Conservation (phyloP, 2,888 invertebrate genomes). For the Catocala fraxini region DNA sequence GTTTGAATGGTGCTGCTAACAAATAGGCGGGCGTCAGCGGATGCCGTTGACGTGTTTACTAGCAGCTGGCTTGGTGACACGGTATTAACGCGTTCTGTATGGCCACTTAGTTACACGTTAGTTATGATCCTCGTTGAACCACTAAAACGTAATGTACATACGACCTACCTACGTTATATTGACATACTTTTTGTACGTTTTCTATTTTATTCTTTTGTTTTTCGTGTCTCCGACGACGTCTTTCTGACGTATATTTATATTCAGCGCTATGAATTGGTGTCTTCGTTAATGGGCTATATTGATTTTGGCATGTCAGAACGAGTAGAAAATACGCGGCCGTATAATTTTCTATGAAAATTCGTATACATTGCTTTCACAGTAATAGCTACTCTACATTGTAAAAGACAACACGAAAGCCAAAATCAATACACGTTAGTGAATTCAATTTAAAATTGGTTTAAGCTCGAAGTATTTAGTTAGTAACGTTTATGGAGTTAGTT, state of each 20-base stretch:
- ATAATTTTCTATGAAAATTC: conserved; percentile 12
- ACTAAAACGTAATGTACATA: conserved; percentile 30
- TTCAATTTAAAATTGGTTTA: neutral
- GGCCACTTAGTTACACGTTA: conserved; percentile 22
- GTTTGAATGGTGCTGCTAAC: conserved; percentile 16
- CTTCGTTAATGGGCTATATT: conserved; percentile 25
- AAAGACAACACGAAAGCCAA: too few relatives aligned
- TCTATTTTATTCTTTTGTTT: conserved; percentile 27
- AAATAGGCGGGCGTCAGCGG: conserved; percentile 6
- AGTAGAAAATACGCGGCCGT: conserved; percentile 2
- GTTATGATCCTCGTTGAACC: conserved; percentile 23
- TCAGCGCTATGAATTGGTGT: neutral
- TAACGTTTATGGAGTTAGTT: conserved; percentile 2
- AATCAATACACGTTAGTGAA: too few relatives aligned
- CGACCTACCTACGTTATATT: conserved; percentile 11
- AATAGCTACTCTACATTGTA: too few relatives aligned
- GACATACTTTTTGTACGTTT: conserved; percentile 10
- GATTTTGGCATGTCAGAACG: conserved; percentile 15
- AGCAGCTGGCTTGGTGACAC: conserved; percentile 1
- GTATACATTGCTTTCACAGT: conserved; percentile 5
- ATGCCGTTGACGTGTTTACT: conserved; percentile 14
- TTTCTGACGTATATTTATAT: conserved; percentile 16
- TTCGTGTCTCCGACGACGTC: conserved; percentile 5
- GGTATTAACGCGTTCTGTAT: conserved; percentile 18
- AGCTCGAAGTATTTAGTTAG: neutral